Conservation (phyloP, 2,113 vertebrate species). For the Saimiri boliviensis region DNA sequence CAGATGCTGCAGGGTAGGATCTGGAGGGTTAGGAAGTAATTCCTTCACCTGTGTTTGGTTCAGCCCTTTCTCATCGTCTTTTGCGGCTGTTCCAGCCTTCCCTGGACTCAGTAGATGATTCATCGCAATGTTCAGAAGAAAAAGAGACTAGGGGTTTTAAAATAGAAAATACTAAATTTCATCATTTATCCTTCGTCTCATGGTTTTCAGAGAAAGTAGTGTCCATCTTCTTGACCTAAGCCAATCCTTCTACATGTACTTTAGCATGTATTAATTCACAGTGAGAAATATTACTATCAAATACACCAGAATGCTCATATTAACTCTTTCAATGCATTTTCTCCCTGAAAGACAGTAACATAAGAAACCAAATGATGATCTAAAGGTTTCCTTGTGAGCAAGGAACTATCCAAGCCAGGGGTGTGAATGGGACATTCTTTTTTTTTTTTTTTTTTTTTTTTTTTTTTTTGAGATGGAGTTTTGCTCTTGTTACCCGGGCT, state of each 20-base stretch:
- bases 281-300: neutral
- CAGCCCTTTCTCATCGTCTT: neutral
- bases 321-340: neutral
- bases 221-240: neutral
- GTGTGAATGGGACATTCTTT: neutral
- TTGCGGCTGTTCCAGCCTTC: neutral
- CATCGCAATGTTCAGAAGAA: neutral
- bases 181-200: neutral
- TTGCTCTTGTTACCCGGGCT: no score
- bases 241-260: neutral
- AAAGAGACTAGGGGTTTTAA: neutral
- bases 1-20: neutral
- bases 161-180: neutral
- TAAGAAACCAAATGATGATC: neutral
- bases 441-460: no score
- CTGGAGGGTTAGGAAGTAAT: neutral
- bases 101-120: neutral
- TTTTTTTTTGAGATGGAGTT: no score
- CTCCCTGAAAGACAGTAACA: neutral
- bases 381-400: no score
- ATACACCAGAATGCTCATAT: neutral
- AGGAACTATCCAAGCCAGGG: neutral
- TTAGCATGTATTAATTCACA: neutral
- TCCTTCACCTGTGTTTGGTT: neutral
- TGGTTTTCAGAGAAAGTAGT: neutral